Evolutionary conservation across 2,797 vertebrate genomes (phyloP).

Genomic region (Buphagus erythrorhynchus): DNA sequence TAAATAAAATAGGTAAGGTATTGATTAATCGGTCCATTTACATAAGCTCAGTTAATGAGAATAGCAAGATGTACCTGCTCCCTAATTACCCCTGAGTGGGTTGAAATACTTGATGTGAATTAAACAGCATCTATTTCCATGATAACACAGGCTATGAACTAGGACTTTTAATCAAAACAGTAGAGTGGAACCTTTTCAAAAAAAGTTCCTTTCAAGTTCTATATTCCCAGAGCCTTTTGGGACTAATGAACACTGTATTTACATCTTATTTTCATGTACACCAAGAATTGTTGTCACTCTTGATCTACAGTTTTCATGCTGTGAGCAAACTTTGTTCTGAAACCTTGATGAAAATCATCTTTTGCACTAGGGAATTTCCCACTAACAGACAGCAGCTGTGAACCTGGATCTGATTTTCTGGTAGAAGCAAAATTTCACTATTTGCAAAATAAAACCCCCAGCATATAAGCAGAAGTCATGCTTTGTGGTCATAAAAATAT

Average conservation of each 20-base stretch:
- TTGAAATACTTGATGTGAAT: background rate
- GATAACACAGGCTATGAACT: background rate
- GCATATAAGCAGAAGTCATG: background rate
- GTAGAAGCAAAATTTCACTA: background rate
- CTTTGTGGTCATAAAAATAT: background rate
- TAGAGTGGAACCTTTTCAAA: background rate
- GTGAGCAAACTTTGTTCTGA: background rate
- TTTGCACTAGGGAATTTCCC: background rate
- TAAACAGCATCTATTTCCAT: background rate
- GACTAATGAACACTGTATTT: conserved; percentile 1
- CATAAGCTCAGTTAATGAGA: background rate
- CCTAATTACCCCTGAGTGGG: background rate
- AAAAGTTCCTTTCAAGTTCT: background rate
- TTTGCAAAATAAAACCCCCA: background rate
- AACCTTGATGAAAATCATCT: background rate
- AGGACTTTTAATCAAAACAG: background rate
- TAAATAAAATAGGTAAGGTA: background rate
- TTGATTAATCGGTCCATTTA: background rate
- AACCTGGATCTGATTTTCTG: background rate
- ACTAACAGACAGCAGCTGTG: background rate
- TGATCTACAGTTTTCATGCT: background rate
- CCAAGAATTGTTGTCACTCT: background rate
- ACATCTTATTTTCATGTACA: background rate
- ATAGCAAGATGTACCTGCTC: background rate
- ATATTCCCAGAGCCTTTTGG: background rate